A percentile compares a stretch with the other conserved stretches of the same genome.
Conservation (phyloP, 30 jellyfish, hydroid and myxozoan genomes). For the Aurelia aurita complex sp. Pacific region DNA sequence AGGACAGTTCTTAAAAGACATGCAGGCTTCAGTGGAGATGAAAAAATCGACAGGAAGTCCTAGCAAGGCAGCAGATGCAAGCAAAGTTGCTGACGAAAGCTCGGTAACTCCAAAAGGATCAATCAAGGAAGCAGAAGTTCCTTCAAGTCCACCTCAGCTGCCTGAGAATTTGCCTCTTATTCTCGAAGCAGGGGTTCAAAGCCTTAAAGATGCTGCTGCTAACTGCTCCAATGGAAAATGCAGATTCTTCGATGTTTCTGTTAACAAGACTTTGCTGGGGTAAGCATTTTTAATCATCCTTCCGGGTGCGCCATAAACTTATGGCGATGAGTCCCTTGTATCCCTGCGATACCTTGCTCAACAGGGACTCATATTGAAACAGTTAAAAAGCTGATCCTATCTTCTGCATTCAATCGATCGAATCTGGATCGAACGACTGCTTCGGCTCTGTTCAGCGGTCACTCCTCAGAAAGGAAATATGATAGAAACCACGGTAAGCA, state of each 20-base stretch:
- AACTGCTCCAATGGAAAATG: conserved; percentile 77
- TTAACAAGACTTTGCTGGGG: conserved; percentile 88
- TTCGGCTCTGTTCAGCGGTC: too few species aligned
- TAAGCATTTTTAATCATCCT: conserved; percentile 8
- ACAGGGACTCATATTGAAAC: too few species aligned
- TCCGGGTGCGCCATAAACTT: too few species aligned
- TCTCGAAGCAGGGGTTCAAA: conserved; percentile 55
- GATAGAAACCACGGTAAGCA: too few species aligned
- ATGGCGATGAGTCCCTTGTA: too few species aligned
- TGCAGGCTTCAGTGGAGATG: neutral
- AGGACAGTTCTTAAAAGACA: neutral
- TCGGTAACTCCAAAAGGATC: conserved; percentile 25
- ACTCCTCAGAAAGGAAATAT: too few species aligned
- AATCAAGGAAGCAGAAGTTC: conserved; percentile 39
- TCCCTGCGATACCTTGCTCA: too few species aligned
- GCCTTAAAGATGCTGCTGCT: conserved; percentile 85
- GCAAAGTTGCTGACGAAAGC: neutral
- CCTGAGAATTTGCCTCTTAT: conserved; percentile 80
- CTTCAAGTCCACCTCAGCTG: conserved; percentile 73
- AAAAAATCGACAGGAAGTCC: neutral
- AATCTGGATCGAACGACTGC: too few species aligned
- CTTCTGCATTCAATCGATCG: too few species aligned
- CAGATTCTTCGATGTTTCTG: conserved; percentile 76
- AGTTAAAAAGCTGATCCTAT: too few species aligned
- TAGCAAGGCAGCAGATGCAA: neutral